phyloP scores from a whole-genome alignment of 1,140 invertebrate species.

The Cydia splendana region DNA sequence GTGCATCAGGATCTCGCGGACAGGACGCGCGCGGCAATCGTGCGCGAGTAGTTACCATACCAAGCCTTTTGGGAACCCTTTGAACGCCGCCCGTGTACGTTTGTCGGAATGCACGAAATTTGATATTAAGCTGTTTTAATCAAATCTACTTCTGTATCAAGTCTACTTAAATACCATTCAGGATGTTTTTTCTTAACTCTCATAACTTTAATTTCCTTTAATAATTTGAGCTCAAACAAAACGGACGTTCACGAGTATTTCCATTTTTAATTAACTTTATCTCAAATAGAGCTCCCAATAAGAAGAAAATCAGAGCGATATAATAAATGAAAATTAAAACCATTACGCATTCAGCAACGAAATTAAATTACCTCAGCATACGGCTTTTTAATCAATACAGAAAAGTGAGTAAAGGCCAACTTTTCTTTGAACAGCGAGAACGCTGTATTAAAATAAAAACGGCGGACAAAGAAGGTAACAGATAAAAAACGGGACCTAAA shows the following conservation, averaged over 20 bases:
- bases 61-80: no score
- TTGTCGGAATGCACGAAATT: no score
- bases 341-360: background rate
- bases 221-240: background rate
- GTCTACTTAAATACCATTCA: no score
- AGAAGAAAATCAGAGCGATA: background rate
- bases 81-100: no score
- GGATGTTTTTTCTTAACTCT: background rate
- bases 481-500: constrained; percentile 48
- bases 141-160: no score
- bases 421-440: background rate
- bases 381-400: constrained; percentile 34
- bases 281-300: background rate
- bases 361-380: constrained; percentile 1
- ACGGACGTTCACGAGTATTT: background rate
- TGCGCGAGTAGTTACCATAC: no score
- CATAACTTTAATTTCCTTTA: background rate
- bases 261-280: constrained; percentile 11
- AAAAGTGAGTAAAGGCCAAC: constrained; percentile 25
- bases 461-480: constrained; percentile 45
- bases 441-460: constrained; percentile 28
- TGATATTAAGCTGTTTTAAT: no score
- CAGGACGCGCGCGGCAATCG: no score
- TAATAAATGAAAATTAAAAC: constrained; percentile 1
- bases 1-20: no score